These are phyloP conservation scores for Sitobion miscanthi DNA, from an alignment of 1,140 invertebrate species.

Conservation along the genomic window DNA sequence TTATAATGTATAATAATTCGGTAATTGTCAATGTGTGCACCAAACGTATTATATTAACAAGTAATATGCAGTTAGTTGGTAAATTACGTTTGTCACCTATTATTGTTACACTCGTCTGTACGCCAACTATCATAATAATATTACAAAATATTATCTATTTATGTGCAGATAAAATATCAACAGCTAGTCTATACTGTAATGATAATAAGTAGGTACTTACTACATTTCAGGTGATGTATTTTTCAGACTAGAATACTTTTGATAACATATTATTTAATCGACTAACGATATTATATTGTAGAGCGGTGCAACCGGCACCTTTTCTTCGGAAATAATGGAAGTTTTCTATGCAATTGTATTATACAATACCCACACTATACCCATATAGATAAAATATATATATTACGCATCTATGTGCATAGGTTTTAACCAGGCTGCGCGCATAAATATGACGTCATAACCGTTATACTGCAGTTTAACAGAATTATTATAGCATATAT, in stretches of 20 bases:
- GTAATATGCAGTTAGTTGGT: not conserved
- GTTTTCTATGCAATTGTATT: not conserved
- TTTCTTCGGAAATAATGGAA: not conserved
- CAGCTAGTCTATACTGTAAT: too few species aligned
- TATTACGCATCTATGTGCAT: not conserved
- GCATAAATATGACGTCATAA: not conserved
- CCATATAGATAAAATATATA: not conserved
- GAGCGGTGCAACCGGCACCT: not conserved
- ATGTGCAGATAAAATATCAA: too few species aligned
- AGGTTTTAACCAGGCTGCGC: not conserved
- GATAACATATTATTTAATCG: not conserved
- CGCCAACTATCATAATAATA: not conserved
- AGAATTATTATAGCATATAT: not conserved
- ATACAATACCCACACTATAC: not conserved
- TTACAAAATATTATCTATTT: too few species aligned
- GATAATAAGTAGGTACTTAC: too few species aligned
- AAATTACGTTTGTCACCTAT: not conserved
- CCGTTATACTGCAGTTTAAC: not conserved
- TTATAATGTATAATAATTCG: too few species aligned
- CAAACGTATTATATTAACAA: not conserved
- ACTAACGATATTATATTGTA: not conserved
- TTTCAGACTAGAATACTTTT: not conserved
- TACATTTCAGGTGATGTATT: not conserved
- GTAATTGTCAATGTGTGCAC: not conserved
- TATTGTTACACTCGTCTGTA: not conserved